Conservation (phyloP, 2,113 vertebrate species). For the Sciurus niger region DNA sequence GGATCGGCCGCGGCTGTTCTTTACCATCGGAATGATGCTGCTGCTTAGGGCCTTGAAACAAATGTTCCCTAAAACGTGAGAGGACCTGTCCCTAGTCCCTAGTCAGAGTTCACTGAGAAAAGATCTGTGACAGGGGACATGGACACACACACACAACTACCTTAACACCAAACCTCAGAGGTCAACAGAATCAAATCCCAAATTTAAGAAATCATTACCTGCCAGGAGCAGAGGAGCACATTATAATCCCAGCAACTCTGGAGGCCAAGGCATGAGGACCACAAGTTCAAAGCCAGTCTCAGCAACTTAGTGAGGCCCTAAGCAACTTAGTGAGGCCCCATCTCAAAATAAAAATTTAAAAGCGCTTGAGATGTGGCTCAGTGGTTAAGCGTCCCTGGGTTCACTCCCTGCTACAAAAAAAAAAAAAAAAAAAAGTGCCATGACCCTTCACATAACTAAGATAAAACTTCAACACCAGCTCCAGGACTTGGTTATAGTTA, state of each 20-base stretch:
- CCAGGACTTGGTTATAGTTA: not conserved
- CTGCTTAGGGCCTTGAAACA: not conserved
- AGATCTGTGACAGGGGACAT: not conserved
- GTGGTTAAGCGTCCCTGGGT: not conserved
- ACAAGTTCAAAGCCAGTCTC: no score
- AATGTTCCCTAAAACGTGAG: not conserved
- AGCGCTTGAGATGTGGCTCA: no score
- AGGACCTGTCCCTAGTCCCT: not conserved
- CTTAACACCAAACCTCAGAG: slow-evolving; percentile 49
- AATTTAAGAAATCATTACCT: not conserved
- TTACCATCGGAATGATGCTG: not conserved
- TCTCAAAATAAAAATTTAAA: no score
- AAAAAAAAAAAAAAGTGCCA: not conserved
- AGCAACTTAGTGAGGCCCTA: no score
- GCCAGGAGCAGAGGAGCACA: no score
- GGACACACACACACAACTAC: not conserved
- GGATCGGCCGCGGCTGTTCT: not conserved
- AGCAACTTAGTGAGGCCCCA: no score
- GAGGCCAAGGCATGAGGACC: no score
- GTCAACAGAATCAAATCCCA: slow-evolving; percentile 1
- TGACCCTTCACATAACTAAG: not conserved
- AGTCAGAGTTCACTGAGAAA: not conserved
- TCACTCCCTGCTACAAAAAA: not conserved
- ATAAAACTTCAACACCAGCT: slow-evolving; percentile 23
- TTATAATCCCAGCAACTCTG: no score